phyloP scores from a whole-genome alignment of 2,888 invertebrate genomes.

The Coenonympha arcania region DNA sequence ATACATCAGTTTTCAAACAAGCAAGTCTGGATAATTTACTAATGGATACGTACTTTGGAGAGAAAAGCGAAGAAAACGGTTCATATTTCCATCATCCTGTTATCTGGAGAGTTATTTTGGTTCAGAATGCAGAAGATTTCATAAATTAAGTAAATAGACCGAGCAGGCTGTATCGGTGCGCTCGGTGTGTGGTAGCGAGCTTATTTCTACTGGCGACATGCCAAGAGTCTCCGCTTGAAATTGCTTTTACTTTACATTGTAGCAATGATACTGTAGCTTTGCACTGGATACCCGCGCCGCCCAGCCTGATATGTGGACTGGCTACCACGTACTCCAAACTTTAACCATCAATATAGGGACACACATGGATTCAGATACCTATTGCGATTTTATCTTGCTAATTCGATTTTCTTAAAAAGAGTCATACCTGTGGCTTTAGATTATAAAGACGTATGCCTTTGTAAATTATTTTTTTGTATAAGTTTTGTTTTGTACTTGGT shows the following conservation, averaged over 20 bases:
- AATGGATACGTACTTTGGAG: conserved; percentile 8
- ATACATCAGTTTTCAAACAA: conserved; percentile 6
- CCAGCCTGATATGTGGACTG: conserved; percentile 43
- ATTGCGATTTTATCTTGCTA: conserved; percentile 13
- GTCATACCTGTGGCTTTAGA: no score
- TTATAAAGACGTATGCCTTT: no score
- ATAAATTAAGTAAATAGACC: conserved; percentile 47
- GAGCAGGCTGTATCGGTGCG: conserved; percentile 52
- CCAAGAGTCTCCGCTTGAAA: conserved; percentile 61
- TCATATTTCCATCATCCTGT: conserved; percentile 16
- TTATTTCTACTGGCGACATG: conserved; percentile 66
- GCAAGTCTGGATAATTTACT: conserved; percentile 11
- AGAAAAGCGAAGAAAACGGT: conserved; percentile 8
- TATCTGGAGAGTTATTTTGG: conserved; percentile 6
- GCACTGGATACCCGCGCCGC: conserved; percentile 45
- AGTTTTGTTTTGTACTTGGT: no score
- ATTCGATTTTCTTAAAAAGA: not conserved
- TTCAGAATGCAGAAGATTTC: conserved; percentile 28
- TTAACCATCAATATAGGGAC: conserved; percentile 22
- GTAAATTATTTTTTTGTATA: no score
- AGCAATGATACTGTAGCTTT: conserved; percentile 58
- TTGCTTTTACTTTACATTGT: conserved; percentile 65
- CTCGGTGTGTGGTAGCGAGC: conserved; percentile 60
- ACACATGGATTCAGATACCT: conserved; percentile 7
- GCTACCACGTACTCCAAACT: conserved; percentile 33